Evolutionary conservation across 1,140 invertebrate genomes (phyloP).

Genomic region (Neodiprion pinetum): DNA sequence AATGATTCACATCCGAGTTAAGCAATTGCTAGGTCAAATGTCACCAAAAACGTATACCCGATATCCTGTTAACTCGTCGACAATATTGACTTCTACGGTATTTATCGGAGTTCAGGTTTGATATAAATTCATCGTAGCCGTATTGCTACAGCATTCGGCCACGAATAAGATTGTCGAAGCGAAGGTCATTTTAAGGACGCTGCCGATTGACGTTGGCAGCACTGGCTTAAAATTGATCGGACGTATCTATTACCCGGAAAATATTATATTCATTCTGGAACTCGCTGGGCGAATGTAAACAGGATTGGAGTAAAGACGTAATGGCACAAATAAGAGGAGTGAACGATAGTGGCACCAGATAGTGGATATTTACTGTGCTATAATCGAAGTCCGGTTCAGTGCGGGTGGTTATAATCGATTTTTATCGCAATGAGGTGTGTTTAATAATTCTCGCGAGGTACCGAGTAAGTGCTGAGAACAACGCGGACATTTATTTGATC

Average conservation of each 20-base stretch:
- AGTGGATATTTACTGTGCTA: not conserved
- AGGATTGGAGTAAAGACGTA: not conserved
- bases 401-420: not conserved
- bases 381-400: not conserved
- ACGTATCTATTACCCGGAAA: not conserved
- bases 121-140: not conserved
- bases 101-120: not conserved
- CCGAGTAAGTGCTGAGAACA: too few relatives aligned
- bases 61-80: not conserved
- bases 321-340: not conserved
- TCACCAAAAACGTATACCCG: not conserved
- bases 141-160: not conserved
- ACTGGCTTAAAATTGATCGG: not conserved
- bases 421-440: not conserved
- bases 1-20: not conserved
- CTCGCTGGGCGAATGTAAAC: not conserved
- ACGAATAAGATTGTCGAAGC: not conserved
- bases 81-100: not conserved
- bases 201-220: not conserved
- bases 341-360: not conserved
- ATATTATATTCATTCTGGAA: not conserved
- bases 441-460: too few relatives aligned
- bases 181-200: constrained; percentile 5
- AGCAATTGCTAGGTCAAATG: not conserved
- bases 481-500: too few relatives aligned